Percentiles rank a stretch among this genome's conserved stretches.
Conservation (phyloP, 1,140 invertebrate genomes). For the Meteorus sp. region DNA sequence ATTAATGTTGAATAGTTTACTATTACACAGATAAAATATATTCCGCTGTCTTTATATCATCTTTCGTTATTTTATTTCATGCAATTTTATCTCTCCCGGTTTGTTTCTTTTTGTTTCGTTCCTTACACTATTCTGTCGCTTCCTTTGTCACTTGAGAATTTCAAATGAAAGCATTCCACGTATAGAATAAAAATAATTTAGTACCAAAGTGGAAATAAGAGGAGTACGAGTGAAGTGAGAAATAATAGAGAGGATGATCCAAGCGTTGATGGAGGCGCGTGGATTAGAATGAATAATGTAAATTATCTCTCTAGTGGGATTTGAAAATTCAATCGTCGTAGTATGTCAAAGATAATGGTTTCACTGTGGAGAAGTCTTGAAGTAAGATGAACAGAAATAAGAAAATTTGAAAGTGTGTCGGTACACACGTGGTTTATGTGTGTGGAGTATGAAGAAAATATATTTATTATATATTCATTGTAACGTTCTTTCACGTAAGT, state of each 20-base stretch:
- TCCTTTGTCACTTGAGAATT: too few relatives aligned
- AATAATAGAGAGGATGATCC: not conserved
- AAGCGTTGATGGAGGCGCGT: not conserved
- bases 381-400: not conserved
- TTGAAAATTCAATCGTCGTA: slow-evolving; percentile 15
- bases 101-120: too few relatives aligned
- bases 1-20: too few relatives aligned
- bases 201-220: not conserved
- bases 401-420: not conserved
- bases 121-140: too few relatives aligned
- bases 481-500: not conserved
- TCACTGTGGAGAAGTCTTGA: not conserved
- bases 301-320: slow-evolving; percentile 3
- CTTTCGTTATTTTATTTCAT: too few relatives aligned
- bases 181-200: too few relatives aligned
- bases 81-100: too few relatives aligned
- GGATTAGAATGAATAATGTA: slow-evolving; percentile 20
- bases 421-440: too few relatives aligned
- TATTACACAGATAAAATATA: too few relatives aligned
- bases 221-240: not conserved
- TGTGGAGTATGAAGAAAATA: not conserved
- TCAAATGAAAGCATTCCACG: too few relatives aligned
- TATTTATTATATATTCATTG: not conserved
- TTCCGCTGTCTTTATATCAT: too few relatives aligned
- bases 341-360: slow-evolving; percentile 5